Evolutionary conservation across 2,888 invertebrate species (phyloP), one percentile per base, ranked within the genome.

Genomic region (Willowsia nigromaculata): DNA sequence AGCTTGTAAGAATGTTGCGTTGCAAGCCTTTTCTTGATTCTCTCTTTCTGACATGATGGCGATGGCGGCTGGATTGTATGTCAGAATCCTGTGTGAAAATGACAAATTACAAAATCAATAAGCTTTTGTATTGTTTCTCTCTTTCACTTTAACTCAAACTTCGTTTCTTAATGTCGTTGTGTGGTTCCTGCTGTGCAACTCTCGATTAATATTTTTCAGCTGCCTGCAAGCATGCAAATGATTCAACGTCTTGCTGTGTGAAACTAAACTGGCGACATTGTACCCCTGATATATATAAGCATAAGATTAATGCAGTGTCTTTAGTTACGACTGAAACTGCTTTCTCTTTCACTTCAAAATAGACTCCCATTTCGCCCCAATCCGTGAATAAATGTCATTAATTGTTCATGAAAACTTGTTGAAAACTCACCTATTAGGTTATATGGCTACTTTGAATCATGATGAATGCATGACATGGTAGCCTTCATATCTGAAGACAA

Each of bases 101-200:
- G 91, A 91, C 91, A 91, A 91, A 91, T 91, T 91, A 91, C 91
- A 91, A 91, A 91, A 91, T 91, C 91, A 90, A 91, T 91, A 87
- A 71, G 53, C 80, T 88, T 90, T 91, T 89, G 89, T 91, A 88
- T 90, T 87, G 88, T 88, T 84, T 87, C 78, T 83, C 59, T 37
- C 40, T 65, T 27, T 37, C 56, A n/a, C 27, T 33, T 37, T 71
- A 43, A 40, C 25, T 71, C 71, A 71, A 71, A 37, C 27, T 56
- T 47, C 47, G 68, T 82, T 84, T 85, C 74, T 65, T 87, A 86
- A 53, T 76, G 87, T 84, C 76, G 43, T 71, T 40, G 37, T 87
- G 90, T 78, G 90, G 84, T 84, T 90, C 90, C 90, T 78, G 47
- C 87, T 84, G 87, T 53, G 87, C 76, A 71, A 30, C 65, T 84